phyloP scores from a whole-genome alignment of 2,888 invertebrate species.

The Aelia acuminata region DNA sequence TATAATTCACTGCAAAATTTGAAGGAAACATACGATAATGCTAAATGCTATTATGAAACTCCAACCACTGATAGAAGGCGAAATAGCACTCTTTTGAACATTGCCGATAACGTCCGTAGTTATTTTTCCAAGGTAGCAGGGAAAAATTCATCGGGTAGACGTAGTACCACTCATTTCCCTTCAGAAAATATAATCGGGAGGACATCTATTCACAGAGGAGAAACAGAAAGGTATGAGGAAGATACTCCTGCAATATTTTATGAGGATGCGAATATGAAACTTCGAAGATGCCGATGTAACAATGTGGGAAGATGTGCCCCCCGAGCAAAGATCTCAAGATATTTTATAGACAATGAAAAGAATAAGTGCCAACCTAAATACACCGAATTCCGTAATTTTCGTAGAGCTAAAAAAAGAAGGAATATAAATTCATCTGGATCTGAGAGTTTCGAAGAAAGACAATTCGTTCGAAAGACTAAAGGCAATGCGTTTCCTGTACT shows the following conservation, averaged over 20 bases:
- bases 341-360: neutral
- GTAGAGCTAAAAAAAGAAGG: neutral
- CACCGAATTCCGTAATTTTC: neutral
- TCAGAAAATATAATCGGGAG: neutral
- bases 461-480: neutral
- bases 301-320: neutral
- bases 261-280: neutral
- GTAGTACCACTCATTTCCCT: neutral
- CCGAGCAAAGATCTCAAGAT: neutral
- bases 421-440: neutral
- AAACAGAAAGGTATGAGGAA: neutral
- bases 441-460: neutral
- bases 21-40: constrained; percentile 18
- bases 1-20: constrained; percentile 46
- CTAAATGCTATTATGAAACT: neutral
- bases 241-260: neutral
- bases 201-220: neutral
- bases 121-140: neutral
- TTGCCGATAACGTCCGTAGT: neutral
- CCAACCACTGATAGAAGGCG: neutral
- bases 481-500: neutral
- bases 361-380: neutral
- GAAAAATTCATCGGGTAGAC: neutral
- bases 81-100: neutral
- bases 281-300: neutral